Percentiles rank a stretch among this genome's conserved stretches.
Evolutionary conservation across 1,140 invertebrate species (phyloP).

Genomic region (Capitella teleta): DNA sequence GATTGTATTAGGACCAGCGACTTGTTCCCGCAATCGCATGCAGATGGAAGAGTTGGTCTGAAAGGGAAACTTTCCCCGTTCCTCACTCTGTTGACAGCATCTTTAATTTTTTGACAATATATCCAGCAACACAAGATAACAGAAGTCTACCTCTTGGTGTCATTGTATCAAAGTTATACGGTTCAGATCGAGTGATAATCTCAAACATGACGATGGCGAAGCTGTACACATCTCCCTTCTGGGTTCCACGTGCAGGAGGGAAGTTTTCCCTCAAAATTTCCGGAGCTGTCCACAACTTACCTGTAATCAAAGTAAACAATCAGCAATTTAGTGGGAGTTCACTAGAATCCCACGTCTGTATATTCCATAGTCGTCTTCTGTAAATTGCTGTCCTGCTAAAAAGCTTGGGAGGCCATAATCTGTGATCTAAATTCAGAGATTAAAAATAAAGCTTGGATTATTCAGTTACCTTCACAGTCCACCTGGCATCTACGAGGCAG

Average conservation of each 20-base stretch:
- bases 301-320: background rate
- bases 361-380: background rate
- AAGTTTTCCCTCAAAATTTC: slow-evolving; percentile 12
- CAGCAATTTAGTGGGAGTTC: background rate
- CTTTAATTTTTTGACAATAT: slow-evolving; percentile 29
- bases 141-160: slow-evolving; percentile 8
- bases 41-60: background rate
- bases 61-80: slow-evolving; percentile 3
- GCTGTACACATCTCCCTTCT: slow-evolving; percentile 13
- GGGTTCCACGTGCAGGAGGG: slow-evolving; percentile 7
- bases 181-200: slow-evolving; percentile 12
- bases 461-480: slow-evolving; percentile 76
- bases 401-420: slow-evolving; percentile 13
- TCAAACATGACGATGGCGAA: slow-evolving; percentile 12
- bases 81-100: slow-evolving; percentile 2
- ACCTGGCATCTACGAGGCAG: slow-evolving; percentile 73
- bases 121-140: slow-evolving; percentile 53
- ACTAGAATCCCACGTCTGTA: slow-evolving; percentile 4
- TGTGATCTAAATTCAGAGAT: slow-evolving; percentile 34
- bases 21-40: background rate
- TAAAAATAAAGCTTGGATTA: background rate
- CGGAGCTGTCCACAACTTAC: slow-evolving; percentile 14
- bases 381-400: slow-evolving; percentile 4
- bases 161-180: slow-evolving; percentile 11
- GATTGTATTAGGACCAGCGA: background rate